Evolutionary conservation across 1,140 invertebrate species (phyloP).

Genomic region (Zaprionus kolodkinae): DNA sequence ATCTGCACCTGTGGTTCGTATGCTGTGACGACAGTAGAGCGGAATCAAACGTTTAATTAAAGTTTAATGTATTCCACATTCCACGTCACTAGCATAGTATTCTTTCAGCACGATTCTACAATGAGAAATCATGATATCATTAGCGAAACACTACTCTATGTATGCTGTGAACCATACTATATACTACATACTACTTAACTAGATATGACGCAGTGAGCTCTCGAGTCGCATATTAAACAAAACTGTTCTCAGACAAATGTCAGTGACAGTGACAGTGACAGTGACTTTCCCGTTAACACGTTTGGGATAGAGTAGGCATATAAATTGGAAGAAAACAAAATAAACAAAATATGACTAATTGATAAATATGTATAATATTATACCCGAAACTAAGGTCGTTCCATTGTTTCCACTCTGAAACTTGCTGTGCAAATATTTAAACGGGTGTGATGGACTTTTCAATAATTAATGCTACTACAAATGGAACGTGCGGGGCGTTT

Average conservation of each 20-base stretch:
- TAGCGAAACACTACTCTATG: conserved; percentile 14
- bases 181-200: conserved; percentile 6
- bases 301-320: background rate
- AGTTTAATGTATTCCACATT: conserved; percentile 29
- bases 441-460: conserved; percentile 55
- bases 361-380: conserved; percentile 4
- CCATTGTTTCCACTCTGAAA: conserved; percentile 32
- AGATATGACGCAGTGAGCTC: conserved; percentile 7
- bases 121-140: conserved; percentile 32
- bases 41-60: conserved; percentile 33
- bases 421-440: conserved; percentile 59
- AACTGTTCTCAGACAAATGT: background rate
- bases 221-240: background rate
- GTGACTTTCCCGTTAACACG: conserved; percentile 6
- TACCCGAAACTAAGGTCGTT: conserved; percentile 31
- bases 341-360: conserved; percentile 7
- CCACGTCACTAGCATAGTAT: conserved; percentile 25
- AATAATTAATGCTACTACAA: conserved; percentile 20
- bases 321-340: background rate
- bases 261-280: conserved; percentile 13
- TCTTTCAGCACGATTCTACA: background rate
- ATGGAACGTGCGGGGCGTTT: conserved; percentile 55
- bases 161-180: too few relatives aligned
- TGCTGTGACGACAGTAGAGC: conserved; percentile 53
- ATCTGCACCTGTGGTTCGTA: background rate